Evolutionary conservation across 2,888 invertebrate species (phyloP), one percentile per base, ranked within the genome.

Genomic region (Apocheima hispidaria): DNA sequence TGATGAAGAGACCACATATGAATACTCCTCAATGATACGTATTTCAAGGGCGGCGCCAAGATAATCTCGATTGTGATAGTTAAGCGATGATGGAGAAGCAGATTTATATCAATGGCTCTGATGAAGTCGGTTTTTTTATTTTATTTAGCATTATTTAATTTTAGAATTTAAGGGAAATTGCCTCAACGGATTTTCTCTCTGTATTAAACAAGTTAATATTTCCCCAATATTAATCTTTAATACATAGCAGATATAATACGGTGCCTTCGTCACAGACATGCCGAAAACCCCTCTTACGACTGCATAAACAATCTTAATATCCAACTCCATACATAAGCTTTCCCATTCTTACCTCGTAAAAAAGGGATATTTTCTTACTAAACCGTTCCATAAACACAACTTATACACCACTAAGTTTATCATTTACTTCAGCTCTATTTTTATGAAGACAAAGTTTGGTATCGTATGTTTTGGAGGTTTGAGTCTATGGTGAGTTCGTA

Each of bases 311-410:
- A 81, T 86, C 84, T 83, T 86, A 87, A 89, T 88, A 87, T 83
- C 82, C 72, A 71, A 71, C 81, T 77, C 75, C 84, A 83, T 86
- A 88, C 85, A 83, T 83, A 90, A 90, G 82, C 87, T 79, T 73
- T 79, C 78, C 84, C 84, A 88, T 90, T 90, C 83, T 86, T 87
- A 87, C 86, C 84, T 86, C 90, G 85, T 91, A 90, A 90, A 90
- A 90, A 88, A 82, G 81, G 87, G 81, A 88, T 90, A 88, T 90
- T 87, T 88, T 82, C 85, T 83, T 88, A 85, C 88, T 86, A 88
- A 90, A 86, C 82, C 84, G 77, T 84, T 81, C 74, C 81, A 85
- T 88, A 88, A 89, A 88, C 89, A 87, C 82, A 77, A 83, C 74
- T 79, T 73, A 69, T 68, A 72, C 63, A 73, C 69, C 58, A 74